A percentile compares a stretch with the other conserved stretches of the same genome.
These are phyloP conservation scores for Nephrotoma guestfalica DNA, from an alignment of 2,888 invertebrate species.

Conservation along the genomic window DNA sequence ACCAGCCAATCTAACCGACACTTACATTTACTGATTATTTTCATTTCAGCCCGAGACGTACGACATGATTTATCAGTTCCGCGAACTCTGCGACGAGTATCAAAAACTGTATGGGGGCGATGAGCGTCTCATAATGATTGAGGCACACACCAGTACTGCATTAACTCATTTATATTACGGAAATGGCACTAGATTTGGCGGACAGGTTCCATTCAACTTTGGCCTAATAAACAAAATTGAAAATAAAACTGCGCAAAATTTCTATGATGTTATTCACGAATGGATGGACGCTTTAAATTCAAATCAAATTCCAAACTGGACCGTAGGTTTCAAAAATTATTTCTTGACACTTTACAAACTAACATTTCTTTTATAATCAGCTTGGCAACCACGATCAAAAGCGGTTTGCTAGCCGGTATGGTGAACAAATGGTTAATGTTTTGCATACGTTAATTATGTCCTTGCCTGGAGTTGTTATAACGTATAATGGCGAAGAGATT, in stretches of 20 bases:
- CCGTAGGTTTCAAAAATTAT: conserved; percentile 46
- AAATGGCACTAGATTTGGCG: conserved; percentile 30
- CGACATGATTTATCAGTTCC: conserved; percentile 31
- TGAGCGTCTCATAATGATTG: conserved; percentile 40
- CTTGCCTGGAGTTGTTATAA: conserved; percentile 62
- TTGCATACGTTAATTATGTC: conserved; percentile 53
- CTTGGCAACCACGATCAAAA: conserved; percentile 39
- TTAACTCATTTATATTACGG: conserved; percentile 48
- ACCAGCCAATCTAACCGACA: no score
- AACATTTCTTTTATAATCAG: not conserved
- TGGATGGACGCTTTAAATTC: conserved; percentile 45
- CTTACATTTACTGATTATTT: not conserved
- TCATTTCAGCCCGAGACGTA: conserved; percentile 23
- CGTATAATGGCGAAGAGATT: conserved; percentile 60
- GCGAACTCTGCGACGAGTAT: conserved; percentile 43
- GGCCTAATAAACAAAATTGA: conserved; percentile 36
- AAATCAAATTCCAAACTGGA: conserved; percentile 49
- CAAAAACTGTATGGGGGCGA: conserved; percentile 33
- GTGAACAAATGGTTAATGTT: conserved; percentile 46
- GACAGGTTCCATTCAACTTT: conserved; percentile 53
- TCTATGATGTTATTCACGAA: conserved; percentile 37
- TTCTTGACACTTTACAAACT: conserved; percentile 19
- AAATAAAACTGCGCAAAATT: conserved; percentile 37
- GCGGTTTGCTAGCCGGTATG: conserved; percentile 43
- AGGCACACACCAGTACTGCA: conserved; percentile 41